Percentiles rank a stretch among this genome's conserved stretches.
Conservation (phyloP, 1,140 invertebrate species). For the Ceratina japonica region DNA sequence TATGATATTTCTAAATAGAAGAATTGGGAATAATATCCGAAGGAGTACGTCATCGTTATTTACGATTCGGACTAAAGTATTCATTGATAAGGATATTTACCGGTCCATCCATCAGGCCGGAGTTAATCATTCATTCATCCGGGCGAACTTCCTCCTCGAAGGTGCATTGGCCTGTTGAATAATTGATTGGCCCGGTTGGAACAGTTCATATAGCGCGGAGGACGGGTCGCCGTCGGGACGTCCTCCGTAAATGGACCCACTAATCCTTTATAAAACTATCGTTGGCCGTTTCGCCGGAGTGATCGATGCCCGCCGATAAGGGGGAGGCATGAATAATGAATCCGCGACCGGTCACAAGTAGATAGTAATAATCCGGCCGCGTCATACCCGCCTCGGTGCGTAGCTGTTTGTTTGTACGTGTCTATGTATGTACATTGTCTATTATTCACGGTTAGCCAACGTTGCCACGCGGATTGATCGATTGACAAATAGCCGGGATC, state of each 20-base stretch:
- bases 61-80: background rate
- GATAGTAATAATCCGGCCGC: slow-evolving; percentile 55
- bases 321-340: slow-evolving; percentile 54
- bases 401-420: no score
- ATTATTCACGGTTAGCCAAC: slow-evolving; percentile 24
- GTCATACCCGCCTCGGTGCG: slow-evolving; percentile 40
- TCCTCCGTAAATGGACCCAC: background rate
- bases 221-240: background rate
- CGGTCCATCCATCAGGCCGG: background rate
- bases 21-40: no score
- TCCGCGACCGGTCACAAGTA: slow-evolving; percentile 48
- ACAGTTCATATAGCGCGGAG: background rate
- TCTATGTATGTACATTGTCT: slow-evolving; percentile 54
- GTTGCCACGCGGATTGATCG: slow-evolving; percentile 39
- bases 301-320: slow-evolving; percentile 48
- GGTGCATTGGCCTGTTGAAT: background rate
- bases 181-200: slow-evolving; percentile 12
- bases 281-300: slow-evolving; percentile 20
- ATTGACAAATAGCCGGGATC: slow-evolving; percentile 47
- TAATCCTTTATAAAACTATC: slow-evolving; percentile 7
- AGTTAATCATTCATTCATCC: background rate
- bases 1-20: no score
- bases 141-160: background rate
- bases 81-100: background rate
- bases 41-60: no score